A percentile compares a stretch with the other conserved stretches of the same genome.
These are phyloP conservation scores for Ranitomeya imitator DNA, from an alignment of 2,113 vertebrate genomes.

Conservation along the genomic window DNA sequence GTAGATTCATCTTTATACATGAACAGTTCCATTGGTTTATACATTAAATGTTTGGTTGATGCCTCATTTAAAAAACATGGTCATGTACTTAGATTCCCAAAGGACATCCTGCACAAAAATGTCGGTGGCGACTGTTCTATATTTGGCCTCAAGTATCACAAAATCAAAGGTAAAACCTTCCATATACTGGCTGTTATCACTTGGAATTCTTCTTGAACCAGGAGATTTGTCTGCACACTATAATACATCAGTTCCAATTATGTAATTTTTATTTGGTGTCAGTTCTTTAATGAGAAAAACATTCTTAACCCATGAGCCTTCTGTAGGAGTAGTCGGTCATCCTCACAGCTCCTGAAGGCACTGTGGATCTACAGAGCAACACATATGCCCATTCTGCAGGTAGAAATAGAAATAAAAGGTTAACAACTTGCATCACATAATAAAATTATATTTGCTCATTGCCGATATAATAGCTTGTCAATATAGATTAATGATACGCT, in stretches of 20 bases:
- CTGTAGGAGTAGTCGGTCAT: constrained; percentile 56
- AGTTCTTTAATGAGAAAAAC: constrained; percentile 70
- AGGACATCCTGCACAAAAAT: constrained; percentile 40
- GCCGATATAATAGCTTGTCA: neutral
- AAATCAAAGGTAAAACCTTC: constrained; percentile 26
- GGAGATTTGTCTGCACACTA: constrained; percentile 16
- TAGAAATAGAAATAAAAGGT: constrained; percentile 20
- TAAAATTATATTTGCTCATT: neutral
- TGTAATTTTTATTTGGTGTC: constrained; percentile 63
- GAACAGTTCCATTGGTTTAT: constrained; percentile 22
- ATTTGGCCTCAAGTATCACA: constrained; percentile 44
- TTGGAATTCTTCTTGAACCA: neutral
- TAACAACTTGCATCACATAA: neutral
- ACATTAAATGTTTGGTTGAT: constrained; percentile 15
- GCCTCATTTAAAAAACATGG: constrained; percentile 16
- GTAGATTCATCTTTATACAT: constrained; percentile 33
- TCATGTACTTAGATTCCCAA: neutral
- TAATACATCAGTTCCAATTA: constrained; percentile 20
- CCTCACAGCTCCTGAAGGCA: constrained; percentile 93
- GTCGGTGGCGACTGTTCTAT: constrained; percentile 24
- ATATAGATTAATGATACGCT: neutral
- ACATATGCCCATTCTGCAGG: constrained; percentile 92
- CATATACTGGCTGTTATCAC: neutral
- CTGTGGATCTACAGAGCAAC: constrained; percentile 98
- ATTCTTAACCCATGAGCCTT: constrained; percentile 73